Evolutionary conservation across 2,888 invertebrate genomes (phyloP), one percentile per base, ranked within the genome.

Genomic region (Lasioglossum oenotherae): DNA sequence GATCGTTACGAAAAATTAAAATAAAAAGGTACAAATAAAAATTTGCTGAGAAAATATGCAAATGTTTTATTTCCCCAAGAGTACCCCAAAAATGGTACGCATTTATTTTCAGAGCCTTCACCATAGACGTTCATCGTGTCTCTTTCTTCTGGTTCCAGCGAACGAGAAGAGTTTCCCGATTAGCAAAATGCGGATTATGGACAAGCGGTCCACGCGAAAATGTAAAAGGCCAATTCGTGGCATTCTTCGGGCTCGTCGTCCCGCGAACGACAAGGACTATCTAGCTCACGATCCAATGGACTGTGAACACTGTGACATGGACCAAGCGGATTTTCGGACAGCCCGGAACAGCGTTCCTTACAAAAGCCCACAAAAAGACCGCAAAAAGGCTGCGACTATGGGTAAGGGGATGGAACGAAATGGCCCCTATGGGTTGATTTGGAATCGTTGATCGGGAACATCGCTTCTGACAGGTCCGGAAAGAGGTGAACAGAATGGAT

Each of bases 251-350:
- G 88, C 84, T 90, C 91, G 93, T 86, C 74, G 90, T 89, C 89
- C 89, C 88, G 91, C 92, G 92, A 93, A 91, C 84, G 84, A 82
- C 82, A 85, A 91, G 88, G 84, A 87, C 71, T 87, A 78, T 86
- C 87, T 88, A 83, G 87, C 87, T 84, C 87, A 88, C 88, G 90
- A 90, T 82, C 86, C 91, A 87, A 78, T 89, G 89, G 84, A 88
- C 89, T 91, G 92, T 92, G 87, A 93, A 93, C 89, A 87, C 91
- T 90, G 92, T 93, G 93, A 93, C 93, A 93, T 90, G 93, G 89
- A 91, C 93, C 91, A 91, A 93, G 92, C 91, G 91, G 92, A 93
- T 92, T 92, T 92, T 91, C 89, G 85, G 78, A 69, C 67, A 71
- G 71, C 87, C 23, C 4, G 57, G 2, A 57, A 80, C 85, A 81